phyloP scores from a whole-genome alignment of 2,888 invertebrate genomes.

The Caenorhabditis sulstoni region DNA sequence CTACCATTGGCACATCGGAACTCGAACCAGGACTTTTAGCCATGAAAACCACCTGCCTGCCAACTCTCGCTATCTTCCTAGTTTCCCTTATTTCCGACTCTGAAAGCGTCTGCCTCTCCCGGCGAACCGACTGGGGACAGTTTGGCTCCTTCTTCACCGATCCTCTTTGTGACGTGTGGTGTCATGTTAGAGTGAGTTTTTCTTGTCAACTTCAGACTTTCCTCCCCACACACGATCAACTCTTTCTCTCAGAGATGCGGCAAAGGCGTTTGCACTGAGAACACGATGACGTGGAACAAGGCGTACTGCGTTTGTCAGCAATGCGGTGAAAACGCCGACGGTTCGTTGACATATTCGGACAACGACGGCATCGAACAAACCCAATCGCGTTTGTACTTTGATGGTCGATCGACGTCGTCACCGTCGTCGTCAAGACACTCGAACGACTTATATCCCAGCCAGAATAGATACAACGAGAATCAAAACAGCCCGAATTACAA shows the following conservation, averaged over 20 bases:
- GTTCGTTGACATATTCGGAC: conserved; percentile 26
- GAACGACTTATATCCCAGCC: conserved; percentile 46
- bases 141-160: conserved; percentile 48
- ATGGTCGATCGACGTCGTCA: conserved; percentile 11
- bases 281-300: conserved; percentile 12
- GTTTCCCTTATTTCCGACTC: conserved; percentile 13
- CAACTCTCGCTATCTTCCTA: conserved; percentile 1
- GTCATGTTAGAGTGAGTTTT: conserved; percentile 44
- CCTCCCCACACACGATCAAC: no score
- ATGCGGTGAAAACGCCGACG: conserved; percentile 29
- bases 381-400: conserved; percentile 30
- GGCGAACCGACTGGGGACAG: conserved; percentile 47
- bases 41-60: conserved; percentile 15
- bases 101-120: conserved; percentile 28
- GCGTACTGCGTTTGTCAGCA: conserved; percentile 44
- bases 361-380: conserved; percentile 26
- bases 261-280: conserved; percentile 19
- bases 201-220: conserved; percentile 1
- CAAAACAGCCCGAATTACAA: background rate
- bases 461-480: conserved; percentile 22
- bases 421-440: conserved; percentile 20
- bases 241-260: conserved; percentile 48
- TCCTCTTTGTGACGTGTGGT: conserved; percentile 53
- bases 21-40: background rate
- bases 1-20: background rate